These are phyloP conservation scores for Epinotia ramella DNA, from an alignment of 2,888 invertebrate genomes.

Conservation along the genomic window DNA sequence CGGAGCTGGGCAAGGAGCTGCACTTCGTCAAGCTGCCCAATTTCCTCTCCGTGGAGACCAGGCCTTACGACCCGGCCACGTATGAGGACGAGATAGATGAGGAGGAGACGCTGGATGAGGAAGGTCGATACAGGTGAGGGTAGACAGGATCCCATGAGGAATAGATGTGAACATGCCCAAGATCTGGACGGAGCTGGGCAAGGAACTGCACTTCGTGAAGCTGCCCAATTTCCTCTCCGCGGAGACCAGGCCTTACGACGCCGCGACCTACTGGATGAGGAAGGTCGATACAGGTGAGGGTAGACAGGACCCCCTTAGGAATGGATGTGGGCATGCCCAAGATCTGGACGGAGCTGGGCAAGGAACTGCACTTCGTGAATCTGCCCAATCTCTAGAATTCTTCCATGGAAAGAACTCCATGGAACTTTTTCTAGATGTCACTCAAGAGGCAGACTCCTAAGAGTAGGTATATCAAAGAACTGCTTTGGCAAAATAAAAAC, in stretches of 20 bases:
- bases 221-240: conserved; percentile 99
- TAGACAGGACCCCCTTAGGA: neutral
- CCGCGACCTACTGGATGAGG: too few species aligned
- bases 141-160: neutral
- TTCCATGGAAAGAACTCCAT: conserved; percentile 84
- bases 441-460: too few species aligned
- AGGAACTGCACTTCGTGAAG: conserved; percentile 97
- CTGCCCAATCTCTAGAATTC: conserved; percentile 98
- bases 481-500: too few species aligned
- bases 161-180: conserved; percentile 97
- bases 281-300: conserved; percentile 93
- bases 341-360: conserved; percentile 96
- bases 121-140: conserved; percentile 93
- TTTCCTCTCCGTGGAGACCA: conserved; percentile 98
- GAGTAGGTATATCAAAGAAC: too few species aligned
- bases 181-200: conserved; percentile 96
- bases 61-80: conserved; percentile 97
- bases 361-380: conserved; percentile 97
- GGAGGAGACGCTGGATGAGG: conserved; percentile 98
- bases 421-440: too few species aligned
- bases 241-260: conserved; percentile 99
- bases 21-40: conserved; percentile 99
- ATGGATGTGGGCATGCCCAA: conserved; percentile 97
- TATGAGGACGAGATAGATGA: conserved; percentile 99
- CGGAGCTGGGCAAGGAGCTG: conserved; percentile 95